Evolutionary conservation across 2,888 invertebrate species (phyloP).

Genomic region (Poecilus cupreus): DNA sequence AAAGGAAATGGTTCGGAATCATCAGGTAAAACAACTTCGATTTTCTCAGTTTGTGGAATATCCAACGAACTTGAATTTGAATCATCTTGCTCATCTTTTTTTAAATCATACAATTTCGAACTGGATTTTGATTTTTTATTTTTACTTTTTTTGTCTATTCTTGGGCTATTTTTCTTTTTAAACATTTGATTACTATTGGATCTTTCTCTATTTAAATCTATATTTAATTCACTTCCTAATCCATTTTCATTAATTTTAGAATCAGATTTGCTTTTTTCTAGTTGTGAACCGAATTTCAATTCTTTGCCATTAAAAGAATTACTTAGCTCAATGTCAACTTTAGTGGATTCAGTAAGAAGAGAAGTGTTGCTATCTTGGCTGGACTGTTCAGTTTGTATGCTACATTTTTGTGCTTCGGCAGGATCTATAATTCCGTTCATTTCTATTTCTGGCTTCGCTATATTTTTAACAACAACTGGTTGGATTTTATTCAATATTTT

Average conservation of each 20-base stretch:
- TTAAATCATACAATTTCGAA: constrained; percentile 75
- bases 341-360: constrained; percentile 6
- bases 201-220: constrained; percentile 69
- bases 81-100: constrained; percentile 71
- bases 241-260: constrained; percentile 76
- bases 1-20: constrained; percentile 46
- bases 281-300: constrained; percentile 68
- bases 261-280: constrained; percentile 82
- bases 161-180: constrained; percentile 71
- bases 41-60: constrained; percentile 48
- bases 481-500: constrained; percentile 86
- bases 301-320: constrained; percentile 60
- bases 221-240: constrained; percentile 71
- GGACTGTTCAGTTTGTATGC: constrained; percentile 54
- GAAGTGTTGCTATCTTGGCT: constrained; percentile 45
- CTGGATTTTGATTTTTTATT: constrained; percentile 78
- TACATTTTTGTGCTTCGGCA: constrained; percentile 64
- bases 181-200: constrained; percentile 72
- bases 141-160: constrained; percentile 76
- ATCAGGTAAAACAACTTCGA: constrained; percentile 33
- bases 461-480: constrained; percentile 75
- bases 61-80: constrained; percentile 38
- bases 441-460: constrained; percentile 63
- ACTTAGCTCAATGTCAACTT: constrained; percentile 49
- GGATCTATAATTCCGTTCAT: constrained; percentile 60